Percentiles rank a stretch among this genome's conserved stretches.
Evolutionary conservation across 2,888 invertebrate species (phyloP).

Genomic region (Catonia carolina): DNA sequence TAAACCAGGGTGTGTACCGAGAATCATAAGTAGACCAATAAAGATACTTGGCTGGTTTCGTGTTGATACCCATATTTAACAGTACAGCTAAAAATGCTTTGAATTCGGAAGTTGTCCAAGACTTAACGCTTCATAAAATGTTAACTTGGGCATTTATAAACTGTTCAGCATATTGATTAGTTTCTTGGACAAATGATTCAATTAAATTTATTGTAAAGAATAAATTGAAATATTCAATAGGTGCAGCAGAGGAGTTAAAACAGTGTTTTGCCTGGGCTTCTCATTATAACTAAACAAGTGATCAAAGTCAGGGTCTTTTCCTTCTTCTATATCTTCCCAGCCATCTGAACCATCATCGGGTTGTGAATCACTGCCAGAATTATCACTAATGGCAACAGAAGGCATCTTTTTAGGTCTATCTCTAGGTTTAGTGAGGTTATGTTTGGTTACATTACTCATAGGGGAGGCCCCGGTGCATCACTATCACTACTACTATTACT

Average conservation of each 20-base stretch:
- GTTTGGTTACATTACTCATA: too few relatives aligned
- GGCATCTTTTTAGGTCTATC: too few relatives aligned
- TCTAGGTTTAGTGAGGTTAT: too few relatives aligned
- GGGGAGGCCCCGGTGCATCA: too few relatives aligned
- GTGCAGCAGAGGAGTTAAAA: neutral
- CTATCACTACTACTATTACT: too few relatives aligned
- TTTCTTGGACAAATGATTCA: neutral
- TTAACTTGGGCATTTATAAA: neutral
- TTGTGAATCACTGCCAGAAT: too few relatives aligned
- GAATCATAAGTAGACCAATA: conserved; percentile 9
- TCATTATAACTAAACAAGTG: neutral
- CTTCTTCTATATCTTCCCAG: too few relatives aligned
- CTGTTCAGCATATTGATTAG: neutral
- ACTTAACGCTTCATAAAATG: too few relatives aligned
- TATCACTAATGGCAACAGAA: too few relatives aligned
- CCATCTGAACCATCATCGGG: too few relatives aligned
- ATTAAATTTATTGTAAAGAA: too few relatives aligned
- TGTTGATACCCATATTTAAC: conserved; percentile 13
- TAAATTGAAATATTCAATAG: neutral
- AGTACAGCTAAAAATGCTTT: conserved; percentile 17
- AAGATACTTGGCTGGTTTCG: conserved; percentile 5
- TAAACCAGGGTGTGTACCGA: conserved; percentile 11
- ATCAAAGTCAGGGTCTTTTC: neutral
- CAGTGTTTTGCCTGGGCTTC: neutral
- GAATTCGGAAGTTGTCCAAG: conserved; percentile 9